Conservation (phyloP, 1,140 invertebrate genomes). For the Lordiphosa clarofinis region DNA sequence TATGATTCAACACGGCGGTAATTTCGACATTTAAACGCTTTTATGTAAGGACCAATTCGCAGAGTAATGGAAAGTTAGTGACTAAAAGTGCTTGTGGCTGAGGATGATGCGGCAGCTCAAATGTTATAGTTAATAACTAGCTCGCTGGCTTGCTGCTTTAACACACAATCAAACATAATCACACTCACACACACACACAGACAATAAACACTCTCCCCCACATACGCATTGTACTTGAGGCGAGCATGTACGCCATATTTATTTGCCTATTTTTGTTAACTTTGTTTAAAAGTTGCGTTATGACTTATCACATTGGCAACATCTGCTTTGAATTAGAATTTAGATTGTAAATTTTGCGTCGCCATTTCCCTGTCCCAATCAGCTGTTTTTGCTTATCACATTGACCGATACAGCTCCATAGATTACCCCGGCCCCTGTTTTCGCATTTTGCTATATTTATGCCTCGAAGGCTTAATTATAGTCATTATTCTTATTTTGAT, state of each 20-base stretch:
- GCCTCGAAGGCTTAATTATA: conserved; percentile 8
- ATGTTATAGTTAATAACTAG: conserved; percentile 24
- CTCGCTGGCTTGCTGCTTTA: conserved; percentile 46
- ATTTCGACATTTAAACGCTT: conserved; percentile 59
- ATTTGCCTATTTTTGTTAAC: conserved; percentile 48
- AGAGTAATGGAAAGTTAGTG: conserved; percentile 29
- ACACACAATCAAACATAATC: conserved; percentile 33
- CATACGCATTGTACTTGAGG: conserved; percentile 24
- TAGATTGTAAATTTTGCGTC: conserved; percentile 30
- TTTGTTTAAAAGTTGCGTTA: conserved; percentile 41
- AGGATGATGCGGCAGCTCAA: conserved; percentile 17
- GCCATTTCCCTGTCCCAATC: conserved; percentile 39
- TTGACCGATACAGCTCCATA: conserved; percentile 44
- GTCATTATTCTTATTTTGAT: conserved; percentile 14
- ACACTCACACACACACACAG: conserved; percentile 30
- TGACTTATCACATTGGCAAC: conserved; percentile 22
- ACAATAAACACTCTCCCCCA: conserved; percentile 21
- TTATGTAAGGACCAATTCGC: conserved; percentile 18
- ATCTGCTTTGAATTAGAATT: conserved; percentile 24
- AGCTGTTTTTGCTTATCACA: conserved; percentile 60
- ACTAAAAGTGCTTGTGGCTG: conserved; percentile 29
- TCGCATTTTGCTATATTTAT: conserved; percentile 23
- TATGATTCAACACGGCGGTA: conserved; percentile 43
- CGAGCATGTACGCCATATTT: conserved; percentile 53
- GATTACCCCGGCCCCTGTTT: conserved; percentile 9